phyloP scores from a whole-genome alignment of 2,797 vertebrate species.

The Anguilla marmorata region DNA sequence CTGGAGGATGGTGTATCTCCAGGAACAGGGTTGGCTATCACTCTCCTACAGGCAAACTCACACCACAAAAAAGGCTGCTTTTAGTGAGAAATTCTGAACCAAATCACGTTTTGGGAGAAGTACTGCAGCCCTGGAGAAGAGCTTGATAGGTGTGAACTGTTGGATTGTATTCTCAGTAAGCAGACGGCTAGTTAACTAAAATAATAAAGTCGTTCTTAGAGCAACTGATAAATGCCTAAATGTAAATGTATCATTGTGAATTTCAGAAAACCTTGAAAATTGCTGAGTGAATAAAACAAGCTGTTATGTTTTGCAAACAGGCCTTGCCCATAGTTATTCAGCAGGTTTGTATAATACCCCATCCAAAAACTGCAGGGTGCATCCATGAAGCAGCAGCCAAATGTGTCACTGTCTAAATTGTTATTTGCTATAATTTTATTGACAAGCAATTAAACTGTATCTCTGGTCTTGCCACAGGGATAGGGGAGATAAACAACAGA shows the following conservation, averaged over 20 bases:
- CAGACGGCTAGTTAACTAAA: background rate
- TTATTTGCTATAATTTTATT: background rate
- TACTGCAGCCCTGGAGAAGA: background rate
- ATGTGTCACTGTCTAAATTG: background rate
- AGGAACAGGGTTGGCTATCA: too few species aligned
- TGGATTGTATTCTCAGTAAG: background rate
- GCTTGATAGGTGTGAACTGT: background rate
- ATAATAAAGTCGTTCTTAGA: background rate
- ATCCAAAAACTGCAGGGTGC: background rate
- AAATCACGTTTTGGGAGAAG: background rate
- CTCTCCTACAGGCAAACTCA: background rate
- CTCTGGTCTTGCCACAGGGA: background rate
- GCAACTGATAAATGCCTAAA: background rate
- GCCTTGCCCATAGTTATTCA: background rate
- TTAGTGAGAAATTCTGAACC: background rate
- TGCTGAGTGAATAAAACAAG: background rate
- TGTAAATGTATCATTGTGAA: background rate
- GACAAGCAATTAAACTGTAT: background rate
- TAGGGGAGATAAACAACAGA: background rate
- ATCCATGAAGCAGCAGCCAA: background rate
- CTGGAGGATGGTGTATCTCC: too few species aligned
- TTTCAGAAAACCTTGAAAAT: conserved; percentile 3
- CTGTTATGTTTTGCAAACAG: background rate
- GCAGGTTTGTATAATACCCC: background rate
- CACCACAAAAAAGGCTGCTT: background rate